These are phyloP conservation scores for Selene dorsalis DNA, from an alignment of 2,797 vertebrate genomes.

Conservation along the genomic window DNA sequence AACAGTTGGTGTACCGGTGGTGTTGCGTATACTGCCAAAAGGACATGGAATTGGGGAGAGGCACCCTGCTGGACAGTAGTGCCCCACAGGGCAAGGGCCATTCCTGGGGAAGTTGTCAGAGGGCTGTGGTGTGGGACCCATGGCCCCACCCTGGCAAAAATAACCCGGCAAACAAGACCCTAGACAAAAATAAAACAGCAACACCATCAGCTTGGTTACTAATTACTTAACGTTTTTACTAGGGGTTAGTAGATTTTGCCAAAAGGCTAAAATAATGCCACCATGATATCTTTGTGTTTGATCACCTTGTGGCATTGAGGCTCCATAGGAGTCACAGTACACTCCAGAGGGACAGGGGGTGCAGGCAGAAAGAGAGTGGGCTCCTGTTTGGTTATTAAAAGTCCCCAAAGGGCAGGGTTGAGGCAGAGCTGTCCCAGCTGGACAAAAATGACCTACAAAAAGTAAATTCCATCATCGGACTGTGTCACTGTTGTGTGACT, in stretches of 20 bases:
- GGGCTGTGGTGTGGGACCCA: slow-evolving; percentile 80
- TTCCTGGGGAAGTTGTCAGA: slow-evolving; percentile 77
- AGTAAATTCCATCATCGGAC: neutral
- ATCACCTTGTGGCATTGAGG: slow-evolving; percentile 88
- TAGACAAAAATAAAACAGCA: slow-evolving; percentile 54
- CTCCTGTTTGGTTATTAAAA: slow-evolving; percentile 82
- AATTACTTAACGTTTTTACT: neutral
- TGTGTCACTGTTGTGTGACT: neutral
- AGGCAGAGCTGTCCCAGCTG: slow-evolving; percentile 77
- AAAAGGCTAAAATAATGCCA: neutral
- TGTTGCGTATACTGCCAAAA: slow-evolving; percentile 86
- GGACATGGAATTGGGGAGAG: slow-evolving; percentile 87
- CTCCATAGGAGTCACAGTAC: slow-evolving; percentile 88
- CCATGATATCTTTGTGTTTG: neutral
- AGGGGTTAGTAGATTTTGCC: neutral
- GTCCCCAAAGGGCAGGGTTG: slow-evolving; percentile 89
- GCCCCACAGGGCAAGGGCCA: slow-evolving; percentile 89
- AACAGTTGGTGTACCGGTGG: slow-evolving; percentile 82
- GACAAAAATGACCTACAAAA: slow-evolving; percentile 89
- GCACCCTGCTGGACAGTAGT: slow-evolving; percentile 89
- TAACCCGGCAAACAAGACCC: slow-evolving; percentile 89
- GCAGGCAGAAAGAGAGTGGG: slow-evolving; percentile 82
- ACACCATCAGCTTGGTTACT: neutral
- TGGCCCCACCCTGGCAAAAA: slow-evolving; percentile 89
- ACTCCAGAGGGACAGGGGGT: slow-evolving; percentile 87